Evolutionary conservation across 2,113 vertebrate species (phyloP), one percentile per base, ranked within the genome.

Genomic region (Callospermophilus lateralis): DNA sequence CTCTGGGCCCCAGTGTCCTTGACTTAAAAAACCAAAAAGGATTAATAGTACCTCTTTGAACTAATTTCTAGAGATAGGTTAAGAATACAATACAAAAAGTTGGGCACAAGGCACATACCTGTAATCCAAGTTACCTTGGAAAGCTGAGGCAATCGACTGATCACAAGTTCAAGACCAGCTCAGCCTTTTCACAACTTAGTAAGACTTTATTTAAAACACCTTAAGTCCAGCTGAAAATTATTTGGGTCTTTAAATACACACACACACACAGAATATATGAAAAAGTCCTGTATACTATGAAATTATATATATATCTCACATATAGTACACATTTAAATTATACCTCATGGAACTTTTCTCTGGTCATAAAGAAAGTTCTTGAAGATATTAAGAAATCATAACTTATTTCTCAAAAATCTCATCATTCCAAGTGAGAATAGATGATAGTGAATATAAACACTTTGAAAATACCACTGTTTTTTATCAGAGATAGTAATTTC

Each of bases 331-430:
- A 0, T 68, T 94, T 83, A 95, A 86, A 48, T 93, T 79, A 84
- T 58, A 65, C 87, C 13, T 95, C 80, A 73, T n/a, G 80, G 72
- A 93, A 80, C 39, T 84, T 89, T 84, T 58, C 28, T 86, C 19
- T 32, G 34, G 39, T 55, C 28, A 90, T 90, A 96, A 92, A 73
- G 77, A 78, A 79, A 84, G 76, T 94, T 95, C 74, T 95, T 80
- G 42, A 77, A 28, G 55, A 55, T 84, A 11, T 67, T 95, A 63
- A 97, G 72, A 77, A 92, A 45, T 4, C 0, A 0, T 89, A 85
- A 86, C 45, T 89, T 85, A 90, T 7, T 37, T 42, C 86, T 95
- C 58, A 96, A 96, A 97, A 94, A 55, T 87, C 48, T 93, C 83
- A 89, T 90, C 80, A 96, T 77, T 96, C n/a, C 76, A 84, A 88